These are phyloP conservation scores for Astropecten irregularis DNA, from an alignment of 53 echinoderm and acorn worm species.

Conservation along the genomic window DNA sequence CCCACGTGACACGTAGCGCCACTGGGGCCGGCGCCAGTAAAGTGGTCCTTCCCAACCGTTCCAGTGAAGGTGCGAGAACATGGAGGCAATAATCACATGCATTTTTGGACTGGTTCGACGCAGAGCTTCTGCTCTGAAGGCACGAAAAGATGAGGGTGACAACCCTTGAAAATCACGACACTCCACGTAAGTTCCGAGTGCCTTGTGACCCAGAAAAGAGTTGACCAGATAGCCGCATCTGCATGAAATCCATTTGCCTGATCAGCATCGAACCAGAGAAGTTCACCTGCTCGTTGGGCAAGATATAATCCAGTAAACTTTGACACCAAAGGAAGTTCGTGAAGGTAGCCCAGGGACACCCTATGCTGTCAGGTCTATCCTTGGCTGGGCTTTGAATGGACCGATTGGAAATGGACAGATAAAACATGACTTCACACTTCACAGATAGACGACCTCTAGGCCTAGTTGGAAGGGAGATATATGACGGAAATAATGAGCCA, in stretches of 20 bases:
- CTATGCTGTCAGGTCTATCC: conserved; percentile 54
- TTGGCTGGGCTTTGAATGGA: conserved; percentile 63
- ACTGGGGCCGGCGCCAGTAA: no score
- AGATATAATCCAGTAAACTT: conserved; percentile 56
- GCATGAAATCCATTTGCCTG: conserved; percentile 20
- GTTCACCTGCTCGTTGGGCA: conserved; percentile 59
- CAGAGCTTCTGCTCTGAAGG: no score
- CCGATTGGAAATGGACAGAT: not conserved
- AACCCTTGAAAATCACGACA: no score
- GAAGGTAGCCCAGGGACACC: conserved; percentile 26
- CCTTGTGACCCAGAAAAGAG: conserved; percentile 40
- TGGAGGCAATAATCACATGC: no score
- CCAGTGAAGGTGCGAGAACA: no score
- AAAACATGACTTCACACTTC: not conserved
- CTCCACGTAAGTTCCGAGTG: conserved; percentile 26
- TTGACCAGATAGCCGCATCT: conserved; percentile 27
- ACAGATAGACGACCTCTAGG: conserved; percentile 32
- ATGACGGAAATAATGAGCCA: conserved; percentile 1
- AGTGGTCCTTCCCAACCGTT: no score
- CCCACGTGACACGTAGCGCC: no score
- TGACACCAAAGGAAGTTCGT: conserved; percentile 52
- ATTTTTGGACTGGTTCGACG: no score
- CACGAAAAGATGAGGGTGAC: no score
- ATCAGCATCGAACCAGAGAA: conserved; percentile 20
- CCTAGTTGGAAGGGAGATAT: conserved; percentile 57